Percentiles rank a stretch among this genome's conserved stretches.
Evolutionary conservation across 1,140 invertebrate genomes (phyloP).

Genomic region (Propsilocerus akamusi): DNA sequence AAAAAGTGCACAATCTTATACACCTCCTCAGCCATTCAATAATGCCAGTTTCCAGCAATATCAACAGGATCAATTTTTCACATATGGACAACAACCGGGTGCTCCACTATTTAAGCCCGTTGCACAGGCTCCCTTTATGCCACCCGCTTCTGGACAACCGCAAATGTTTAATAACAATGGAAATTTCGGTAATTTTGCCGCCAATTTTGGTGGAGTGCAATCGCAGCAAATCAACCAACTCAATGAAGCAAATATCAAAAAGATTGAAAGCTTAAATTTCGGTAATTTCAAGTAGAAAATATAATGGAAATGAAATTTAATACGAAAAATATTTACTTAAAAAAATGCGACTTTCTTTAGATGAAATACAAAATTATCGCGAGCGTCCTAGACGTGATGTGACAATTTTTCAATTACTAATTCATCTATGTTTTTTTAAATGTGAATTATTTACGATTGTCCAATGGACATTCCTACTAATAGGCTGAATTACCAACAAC

Average conservation of each 20-base stretch:
- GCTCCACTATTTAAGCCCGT: background rate
- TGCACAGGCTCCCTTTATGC: too few species aligned
- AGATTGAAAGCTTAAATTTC: background rate
- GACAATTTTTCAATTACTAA: background rate
- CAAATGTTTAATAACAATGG: background rate
- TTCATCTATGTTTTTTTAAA: background rate
- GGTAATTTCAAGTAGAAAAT: background rate
- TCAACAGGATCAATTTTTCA: background rate
- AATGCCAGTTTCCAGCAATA: background rate
- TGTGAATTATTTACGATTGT: too few species aligned
- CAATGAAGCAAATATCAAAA: background rate
- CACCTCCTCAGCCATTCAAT: slow-evolving; percentile 1
- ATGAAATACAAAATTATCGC: background rate
- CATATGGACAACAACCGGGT: background rate
- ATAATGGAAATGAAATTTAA: background rate
- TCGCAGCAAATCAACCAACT: background rate
- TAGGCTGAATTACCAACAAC: too few species aligned
- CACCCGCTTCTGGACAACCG: background rate
- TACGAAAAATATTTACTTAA: background rate
- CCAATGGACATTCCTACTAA: too few species aligned
- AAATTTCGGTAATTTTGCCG: background rate
- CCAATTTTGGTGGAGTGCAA: background rate
- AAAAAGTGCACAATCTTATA: slow-evolving; percentile 30
- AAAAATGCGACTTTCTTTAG: background rate
- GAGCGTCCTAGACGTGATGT: background rate